phyloP scores from a whole-genome alignment of 2,113 vertebrate species.

The Colius striatus region DNA sequence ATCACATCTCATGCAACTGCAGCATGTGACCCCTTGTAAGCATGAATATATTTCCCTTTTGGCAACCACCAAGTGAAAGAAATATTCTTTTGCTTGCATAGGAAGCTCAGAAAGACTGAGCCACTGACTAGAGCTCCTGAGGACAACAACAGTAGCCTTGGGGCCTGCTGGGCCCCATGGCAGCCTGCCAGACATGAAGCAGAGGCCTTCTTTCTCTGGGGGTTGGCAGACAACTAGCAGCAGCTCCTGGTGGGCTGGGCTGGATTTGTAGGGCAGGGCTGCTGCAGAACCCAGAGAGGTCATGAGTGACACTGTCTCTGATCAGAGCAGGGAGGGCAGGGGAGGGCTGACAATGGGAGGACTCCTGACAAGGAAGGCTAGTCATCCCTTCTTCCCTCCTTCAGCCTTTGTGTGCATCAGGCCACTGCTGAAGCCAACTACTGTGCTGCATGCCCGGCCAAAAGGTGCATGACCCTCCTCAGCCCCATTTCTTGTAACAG shows the following conservation, averaged over 20 bases:
- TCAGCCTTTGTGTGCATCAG: accelerated
- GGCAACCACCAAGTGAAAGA: background rate
- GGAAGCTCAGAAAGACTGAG: background rate
- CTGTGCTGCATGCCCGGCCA: no score
- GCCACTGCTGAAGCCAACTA: accelerated
- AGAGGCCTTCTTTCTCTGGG: background rate
- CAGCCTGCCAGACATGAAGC: background rate
- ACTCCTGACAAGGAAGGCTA: background rate
- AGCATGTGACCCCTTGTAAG: background rate
- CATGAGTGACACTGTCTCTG: background rate
- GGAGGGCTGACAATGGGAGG: background rate
- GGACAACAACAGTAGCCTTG: background rate
- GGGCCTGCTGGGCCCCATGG: background rate
- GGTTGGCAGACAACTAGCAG: background rate
- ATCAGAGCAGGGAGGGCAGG: background rate
- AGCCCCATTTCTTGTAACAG: accelerated
- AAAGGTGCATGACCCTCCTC: background rate
- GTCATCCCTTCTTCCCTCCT: background rate
- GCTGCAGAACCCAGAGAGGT: accelerated
- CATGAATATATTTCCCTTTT: background rate
- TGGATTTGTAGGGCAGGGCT: background rate
- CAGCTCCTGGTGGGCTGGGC: background rate
- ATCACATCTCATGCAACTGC: background rate
- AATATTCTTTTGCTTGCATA: background rate
- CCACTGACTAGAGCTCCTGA: background rate